A percentile compares a stretch with the other conserved stretches of the same genome.
Evolutionary conservation across 2,113 vertebrate species (phyloP).

Genomic region (Elanus axillaris): DNA sequence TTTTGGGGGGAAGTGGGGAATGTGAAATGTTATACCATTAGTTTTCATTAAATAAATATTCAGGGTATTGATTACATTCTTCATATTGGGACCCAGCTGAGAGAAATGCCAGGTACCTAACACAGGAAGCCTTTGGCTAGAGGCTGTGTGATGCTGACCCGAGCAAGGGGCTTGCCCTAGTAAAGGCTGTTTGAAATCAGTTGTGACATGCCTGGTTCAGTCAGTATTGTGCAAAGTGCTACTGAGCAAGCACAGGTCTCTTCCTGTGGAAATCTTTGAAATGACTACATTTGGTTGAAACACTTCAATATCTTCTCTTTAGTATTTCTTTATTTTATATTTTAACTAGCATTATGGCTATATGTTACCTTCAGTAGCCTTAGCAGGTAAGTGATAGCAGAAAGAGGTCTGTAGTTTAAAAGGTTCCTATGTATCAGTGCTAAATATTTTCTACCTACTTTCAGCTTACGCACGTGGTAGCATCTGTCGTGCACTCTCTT

Average conservation of each 20-base stretch:
- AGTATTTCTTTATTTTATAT: neutral
- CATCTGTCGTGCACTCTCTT: accelerated
- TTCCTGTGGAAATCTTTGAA: neutral
- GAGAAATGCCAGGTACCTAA: neutral
- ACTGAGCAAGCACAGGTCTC: neutral
- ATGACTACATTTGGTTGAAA: neutral
- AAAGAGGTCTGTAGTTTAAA: neutral
- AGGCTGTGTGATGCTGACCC: neutral
- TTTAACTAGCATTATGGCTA: neutral
- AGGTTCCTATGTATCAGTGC: neutral
- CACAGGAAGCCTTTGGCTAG: accelerated
- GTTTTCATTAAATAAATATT: neutral
- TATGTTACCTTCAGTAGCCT: neutral
- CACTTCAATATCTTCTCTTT: neutral
- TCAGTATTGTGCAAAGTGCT: accelerated
- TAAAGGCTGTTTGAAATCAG: neutral
- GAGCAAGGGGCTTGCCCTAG: accelerated
- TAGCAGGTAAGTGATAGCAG: no score
- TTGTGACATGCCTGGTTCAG: neutral
- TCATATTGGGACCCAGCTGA: neutral
- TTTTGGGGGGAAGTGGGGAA: neutral
- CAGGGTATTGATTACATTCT: neutral
- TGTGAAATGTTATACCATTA: neutral
- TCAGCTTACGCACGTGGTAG: neutral
- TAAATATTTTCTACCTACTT: neutral